Evolutionary conservation across 2,888 invertebrate species (phyloP).

Genomic region (Trypoxylon attenuatum): DNA sequence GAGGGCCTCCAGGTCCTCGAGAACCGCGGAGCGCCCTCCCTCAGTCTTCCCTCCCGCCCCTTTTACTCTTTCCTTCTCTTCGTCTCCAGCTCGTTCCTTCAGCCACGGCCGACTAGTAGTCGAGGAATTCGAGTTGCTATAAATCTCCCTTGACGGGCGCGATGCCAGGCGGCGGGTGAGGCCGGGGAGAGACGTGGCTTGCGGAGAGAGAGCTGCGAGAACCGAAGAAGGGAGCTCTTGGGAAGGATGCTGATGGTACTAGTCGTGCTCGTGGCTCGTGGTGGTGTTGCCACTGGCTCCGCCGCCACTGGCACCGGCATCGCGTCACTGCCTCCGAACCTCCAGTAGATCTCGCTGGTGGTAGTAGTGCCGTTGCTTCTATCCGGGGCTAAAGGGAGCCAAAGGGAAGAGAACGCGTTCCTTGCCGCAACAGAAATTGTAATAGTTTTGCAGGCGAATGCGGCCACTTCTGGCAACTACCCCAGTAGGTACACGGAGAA

Average conservation of each 20-base stretch:
- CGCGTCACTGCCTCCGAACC: too few species aligned
- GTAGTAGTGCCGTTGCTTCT: slow-evolving; percentile 42
- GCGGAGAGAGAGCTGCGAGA: slow-evolving; percentile 48
- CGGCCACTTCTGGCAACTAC: background rate
- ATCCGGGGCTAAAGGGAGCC: slow-evolving; percentile 37
- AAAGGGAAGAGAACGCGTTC: slow-evolving; percentile 40
- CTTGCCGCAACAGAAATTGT: slow-evolving; percentile 66
- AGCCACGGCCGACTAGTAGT: slow-evolving; percentile 70
- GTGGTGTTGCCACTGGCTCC: background rate
- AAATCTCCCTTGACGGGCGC: slow-evolving; percentile 74
- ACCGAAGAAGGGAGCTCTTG: slow-evolving; percentile 49
- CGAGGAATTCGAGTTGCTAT: slow-evolving; percentile 75
- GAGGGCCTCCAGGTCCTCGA: slow-evolving; percentile 49
- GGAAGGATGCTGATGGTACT: background rate
- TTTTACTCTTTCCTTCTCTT: slow-evolving; percentile 52
- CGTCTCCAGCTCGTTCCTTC: slow-evolving; percentile 33
- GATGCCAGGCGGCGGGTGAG: slow-evolving; percentile 63
- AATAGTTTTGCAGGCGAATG: slow-evolving; percentile 66
- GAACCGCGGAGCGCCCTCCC: slow-evolving; percentile 48
- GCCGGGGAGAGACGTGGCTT: slow-evolving; percentile 35
- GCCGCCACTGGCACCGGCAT: background rate
- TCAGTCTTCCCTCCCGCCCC: slow-evolving; percentile 40
- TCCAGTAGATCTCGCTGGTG: too few species aligned
- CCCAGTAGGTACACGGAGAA: too few species aligned
- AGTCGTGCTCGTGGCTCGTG: slow-evolving; percentile 16